Percentiles rank a stretch among this genome's conserved stretches.
phyloP scores from a whole-genome alignment of 2,888 invertebrate genomes.

The Acrobasis repandana region DNA sequence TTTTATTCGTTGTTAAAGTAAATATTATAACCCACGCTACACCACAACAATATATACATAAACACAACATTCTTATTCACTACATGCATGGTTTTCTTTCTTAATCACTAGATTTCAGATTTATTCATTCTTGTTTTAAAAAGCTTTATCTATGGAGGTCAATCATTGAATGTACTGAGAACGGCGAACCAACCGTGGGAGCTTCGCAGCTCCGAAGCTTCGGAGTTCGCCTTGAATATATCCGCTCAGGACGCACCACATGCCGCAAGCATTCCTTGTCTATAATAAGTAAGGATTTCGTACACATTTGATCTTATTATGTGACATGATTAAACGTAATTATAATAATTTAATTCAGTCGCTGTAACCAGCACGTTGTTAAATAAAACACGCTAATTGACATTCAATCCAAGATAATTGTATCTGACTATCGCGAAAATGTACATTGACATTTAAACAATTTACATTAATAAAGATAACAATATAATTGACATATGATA shows the following conservation, averaged over 20 bases:
- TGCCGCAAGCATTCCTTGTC: conserved; percentile 34
- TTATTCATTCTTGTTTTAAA: conserved; percentile 1
- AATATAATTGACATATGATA: no score
- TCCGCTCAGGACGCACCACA: conserved; percentile 41
- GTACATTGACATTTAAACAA: no score
- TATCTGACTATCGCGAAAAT: no score
- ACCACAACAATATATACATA: neutral
- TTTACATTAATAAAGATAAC: no score
- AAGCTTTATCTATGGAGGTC: conserved; percentile 21
- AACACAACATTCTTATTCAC: neutral
- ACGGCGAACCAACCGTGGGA: conserved; percentile 48
- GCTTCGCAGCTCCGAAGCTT: conserved; percentile 41
- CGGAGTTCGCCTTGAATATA: conserved; percentile 43
- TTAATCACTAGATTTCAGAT: neutral
- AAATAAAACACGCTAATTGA: no score
- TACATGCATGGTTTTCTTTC: neutral
- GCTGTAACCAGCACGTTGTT: no score
- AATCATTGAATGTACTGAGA: conserved; percentile 39
- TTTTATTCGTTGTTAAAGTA: no score
- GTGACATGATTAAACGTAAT: no score
- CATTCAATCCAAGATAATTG: no score
- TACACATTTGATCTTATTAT: no score
- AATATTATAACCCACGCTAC: no score
- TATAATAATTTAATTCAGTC: no score
- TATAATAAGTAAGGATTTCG: conserved; percentile 16